These are phyloP conservation scores for Galerucella pusilla DNA, from an alignment of 2,888 invertebrate species.

Conservation along the genomic window DNA sequence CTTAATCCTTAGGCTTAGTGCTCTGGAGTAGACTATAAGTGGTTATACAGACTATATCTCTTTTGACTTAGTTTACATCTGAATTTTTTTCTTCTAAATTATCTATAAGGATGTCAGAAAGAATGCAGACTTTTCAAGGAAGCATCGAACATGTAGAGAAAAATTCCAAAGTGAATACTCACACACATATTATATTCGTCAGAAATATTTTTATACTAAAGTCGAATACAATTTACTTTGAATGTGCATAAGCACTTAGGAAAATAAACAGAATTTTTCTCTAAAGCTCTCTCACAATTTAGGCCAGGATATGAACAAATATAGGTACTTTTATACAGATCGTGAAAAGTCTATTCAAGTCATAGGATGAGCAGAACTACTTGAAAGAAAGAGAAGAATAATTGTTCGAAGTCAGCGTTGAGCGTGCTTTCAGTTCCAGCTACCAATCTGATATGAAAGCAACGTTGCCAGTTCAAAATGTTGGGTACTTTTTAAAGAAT, in stretches of 20 bases:
- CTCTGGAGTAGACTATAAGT: no score
- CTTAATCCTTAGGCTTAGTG: no score
- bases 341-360: no score
- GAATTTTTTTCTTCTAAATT: slow-evolving; percentile 21
- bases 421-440: no score
- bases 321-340: slow-evolving; percentile 14
- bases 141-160: slow-evolving; percentile 28
- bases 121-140: slow-evolving; percentile 8
- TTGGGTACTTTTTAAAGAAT: no score
- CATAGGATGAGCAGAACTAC: no score
- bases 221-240: slow-evolving; percentile 37
- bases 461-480: no score
- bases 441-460: no score
- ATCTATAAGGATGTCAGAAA: slow-evolving; percentile 17
- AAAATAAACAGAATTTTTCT: slow-evolving; percentile 42
- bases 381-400: no score
- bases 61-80: slow-evolving; percentile 16
- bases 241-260: slow-evolving; percentile 40
- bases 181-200: slow-evolving; percentile 12
- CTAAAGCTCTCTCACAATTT: slow-evolving; percentile 34
- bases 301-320: slow-evolving; percentile 26
- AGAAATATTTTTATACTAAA: slow-evolving; percentile 23
- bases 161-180: slow-evolving; percentile 2
- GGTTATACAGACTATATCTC: no score
- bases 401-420: no score